Base-by-base conservation (phyloP, 2,888 invertebrate species). In the Prosopocoilus inquinatus region DNA sequence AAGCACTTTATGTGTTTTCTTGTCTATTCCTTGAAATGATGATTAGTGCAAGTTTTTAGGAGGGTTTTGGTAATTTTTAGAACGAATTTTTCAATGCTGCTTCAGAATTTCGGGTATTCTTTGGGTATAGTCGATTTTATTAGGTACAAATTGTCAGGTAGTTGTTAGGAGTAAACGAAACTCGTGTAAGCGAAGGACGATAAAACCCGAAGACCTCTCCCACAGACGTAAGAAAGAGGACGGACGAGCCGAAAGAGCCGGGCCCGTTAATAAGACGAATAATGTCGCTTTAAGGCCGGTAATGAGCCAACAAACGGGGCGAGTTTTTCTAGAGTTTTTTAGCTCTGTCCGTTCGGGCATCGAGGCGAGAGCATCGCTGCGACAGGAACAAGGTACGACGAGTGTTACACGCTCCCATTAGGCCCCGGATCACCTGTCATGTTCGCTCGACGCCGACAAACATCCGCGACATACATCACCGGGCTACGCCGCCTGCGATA, bases 321-420 rank as follows among this genome's bases (percentile, higher is more conserved):
- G 16, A 15, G 39, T 32, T 49, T 41, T 49, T 39, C 12, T 12
- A 12, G 36, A 2, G 9, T 49, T 49, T 39, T 39, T 9, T 13
- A 32, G 39, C 16, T 13, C 13, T 7, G 13, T 9, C 15, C 44
- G 44, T 47, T 53, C 46, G 34, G 41, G 41, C 16, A 41, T 16
- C 41, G 41, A 41, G 35, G 51, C 50, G 56, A 46, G 56, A 47
- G 34, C 43, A 51, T 47, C 35, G 16, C 45, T 34, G 35, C 56
- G 56, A 56, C 56, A 47, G 51, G 52, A 52, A 56, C 56, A 56
- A 52, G 51, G 51, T 48, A 50, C 44, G 33, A 47, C 48, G 56
- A 51, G 51, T 56, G 56, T 47, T 56, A 56, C 51, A 56, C 47
- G 47, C 56, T 46, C 43, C 56, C 51, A 56, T 56, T 56, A 56